phyloP scores from a whole-genome alignment of 2,888 invertebrate genomes.

The Abrostola triplasia region DNA sequence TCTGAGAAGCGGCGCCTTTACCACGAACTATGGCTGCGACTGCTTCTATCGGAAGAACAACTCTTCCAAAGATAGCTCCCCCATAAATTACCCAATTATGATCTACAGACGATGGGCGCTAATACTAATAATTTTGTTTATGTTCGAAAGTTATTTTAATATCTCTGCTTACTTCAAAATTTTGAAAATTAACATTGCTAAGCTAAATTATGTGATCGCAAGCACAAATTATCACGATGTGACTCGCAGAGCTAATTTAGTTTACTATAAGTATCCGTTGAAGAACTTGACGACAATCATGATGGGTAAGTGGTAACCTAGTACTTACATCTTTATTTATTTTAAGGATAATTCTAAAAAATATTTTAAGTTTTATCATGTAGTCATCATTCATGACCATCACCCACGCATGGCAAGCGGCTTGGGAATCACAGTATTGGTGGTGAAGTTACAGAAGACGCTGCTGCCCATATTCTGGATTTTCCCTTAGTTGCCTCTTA shows the following conservation, averaged over 20 bases:
- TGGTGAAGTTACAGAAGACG: too few species aligned
- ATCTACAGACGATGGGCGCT: neutral
- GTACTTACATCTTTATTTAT: neutral
- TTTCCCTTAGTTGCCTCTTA: too few species aligned
- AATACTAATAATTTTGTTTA: neutral
- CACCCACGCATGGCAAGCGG: too few species aligned
- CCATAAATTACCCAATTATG: neutral
- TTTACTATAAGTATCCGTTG: neutral
- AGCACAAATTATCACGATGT: neutral
- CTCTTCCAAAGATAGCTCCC: neutral
- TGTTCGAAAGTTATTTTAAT: conserved; percentile 2
- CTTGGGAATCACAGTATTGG: too few species aligned
- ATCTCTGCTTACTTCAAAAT: neutral
- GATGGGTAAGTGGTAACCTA: conserved; percentile 15
- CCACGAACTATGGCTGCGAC: neutral
- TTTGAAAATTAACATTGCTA: neutral
- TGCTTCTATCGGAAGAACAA: neutral
- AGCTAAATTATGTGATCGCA: conserved; percentile 4
- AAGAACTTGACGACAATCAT: neutral
- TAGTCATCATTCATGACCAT: too few species aligned
- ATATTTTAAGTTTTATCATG: neutral
- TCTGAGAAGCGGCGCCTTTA: neutral
- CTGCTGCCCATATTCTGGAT: too few species aligned
- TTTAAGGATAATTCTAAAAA: neutral
- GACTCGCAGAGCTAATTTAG: neutral